These are phyloP conservation scores for Callosobruchus maculatus DNA, from an alignment of 2,888 invertebrate genomes.

Conservation along the genomic window DNA sequence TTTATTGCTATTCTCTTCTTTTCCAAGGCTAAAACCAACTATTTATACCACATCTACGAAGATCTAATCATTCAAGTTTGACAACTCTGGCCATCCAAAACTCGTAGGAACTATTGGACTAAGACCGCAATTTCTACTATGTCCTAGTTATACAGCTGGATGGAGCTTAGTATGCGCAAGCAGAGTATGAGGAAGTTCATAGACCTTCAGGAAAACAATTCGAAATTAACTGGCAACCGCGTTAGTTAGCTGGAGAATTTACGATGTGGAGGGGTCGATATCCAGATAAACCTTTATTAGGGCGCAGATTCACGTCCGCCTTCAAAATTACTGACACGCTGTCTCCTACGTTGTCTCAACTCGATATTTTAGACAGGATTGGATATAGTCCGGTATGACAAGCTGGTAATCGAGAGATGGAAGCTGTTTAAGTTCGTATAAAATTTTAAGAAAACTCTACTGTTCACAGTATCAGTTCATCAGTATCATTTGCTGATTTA, in stretches of 20 bases:
- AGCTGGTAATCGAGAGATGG: too few species aligned
- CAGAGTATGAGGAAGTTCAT: not conserved
- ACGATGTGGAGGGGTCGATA: not conserved
- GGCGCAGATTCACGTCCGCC: not conserved
- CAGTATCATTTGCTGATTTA: too few species aligned
- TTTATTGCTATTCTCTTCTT: too few species aligned
- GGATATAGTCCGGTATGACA: not conserved
- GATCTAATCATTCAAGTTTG: too few species aligned
- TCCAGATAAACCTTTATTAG: not conserved
- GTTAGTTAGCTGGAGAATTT: not conserved
- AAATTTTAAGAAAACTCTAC: too few species aligned
- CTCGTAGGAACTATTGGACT: not conserved
- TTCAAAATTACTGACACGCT: not conserved
- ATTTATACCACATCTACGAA: too few species aligned
- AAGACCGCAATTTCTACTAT: not conserved
- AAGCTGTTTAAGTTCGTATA: too few species aligned
- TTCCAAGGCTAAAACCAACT: too few species aligned
- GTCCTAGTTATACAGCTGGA: not conserved
- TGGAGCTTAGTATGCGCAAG: not conserved
- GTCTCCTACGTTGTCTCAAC: not conserved
- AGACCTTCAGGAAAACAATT: not conserved
- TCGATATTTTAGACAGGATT: not conserved
- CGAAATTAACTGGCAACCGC: not conserved
- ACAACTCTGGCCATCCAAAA: too few species aligned
- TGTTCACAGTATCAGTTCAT: too few species aligned